phyloP scores from a whole-genome alignment of 2,113 vertebrate genomes.

The Cephalopholis sonnerati region DNA sequence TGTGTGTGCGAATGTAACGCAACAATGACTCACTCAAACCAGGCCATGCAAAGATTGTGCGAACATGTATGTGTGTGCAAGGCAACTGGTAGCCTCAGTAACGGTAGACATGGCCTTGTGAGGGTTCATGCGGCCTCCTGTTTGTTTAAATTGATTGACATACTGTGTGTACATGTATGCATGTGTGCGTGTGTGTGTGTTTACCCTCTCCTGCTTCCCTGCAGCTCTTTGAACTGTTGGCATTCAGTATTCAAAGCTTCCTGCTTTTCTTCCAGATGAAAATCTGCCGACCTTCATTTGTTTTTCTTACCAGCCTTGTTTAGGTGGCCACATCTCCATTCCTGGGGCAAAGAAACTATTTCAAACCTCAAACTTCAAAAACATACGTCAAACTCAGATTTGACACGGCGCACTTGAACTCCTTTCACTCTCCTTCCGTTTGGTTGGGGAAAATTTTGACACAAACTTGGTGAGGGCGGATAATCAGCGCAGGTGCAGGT shows the following conservation, averaged over 20 bases:
- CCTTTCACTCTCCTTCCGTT: conserved; percentile 47
- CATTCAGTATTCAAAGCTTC: conserved; percentile 64
- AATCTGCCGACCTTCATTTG: conserved; percentile 61
- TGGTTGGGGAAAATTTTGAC: conserved; percentile 23
- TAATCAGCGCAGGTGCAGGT: conserved; percentile 61
- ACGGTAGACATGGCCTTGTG: conserved; percentile 51
- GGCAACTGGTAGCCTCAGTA: conserved; percentile 45
- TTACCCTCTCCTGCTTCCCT: conserved; percentile 4
- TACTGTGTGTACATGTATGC: conserved; percentile 23
- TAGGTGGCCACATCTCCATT: conserved; percentile 38
- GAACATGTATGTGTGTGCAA: conserved; percentile 32
- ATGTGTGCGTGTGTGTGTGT: conserved; percentile 11
- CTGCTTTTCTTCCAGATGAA: conserved; percentile 73
- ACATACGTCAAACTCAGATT: conserved; percentile 47
- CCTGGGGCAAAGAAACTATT: conserved; percentile 39
- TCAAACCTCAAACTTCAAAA: conserved; percentile 35
- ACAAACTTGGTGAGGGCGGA: conserved; percentile 3
- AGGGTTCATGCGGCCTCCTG: conserved; percentile 51
- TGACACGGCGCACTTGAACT: conserved; percentile 47
- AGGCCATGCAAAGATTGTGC: conserved; percentile 14
- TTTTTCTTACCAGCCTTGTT: conserved; percentile 66
- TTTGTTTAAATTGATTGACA: conserved; percentile 71
- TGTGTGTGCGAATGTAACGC: conserved; percentile 39
- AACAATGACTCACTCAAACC: conserved; percentile 49
- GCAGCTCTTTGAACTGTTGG: conserved; percentile 64